A percentile compares a stretch with the other conserved stretches of the same genome.
Conservation (phyloP, 2,113 vertebrate species). For the Ctenodactylus gundi region DNA sequence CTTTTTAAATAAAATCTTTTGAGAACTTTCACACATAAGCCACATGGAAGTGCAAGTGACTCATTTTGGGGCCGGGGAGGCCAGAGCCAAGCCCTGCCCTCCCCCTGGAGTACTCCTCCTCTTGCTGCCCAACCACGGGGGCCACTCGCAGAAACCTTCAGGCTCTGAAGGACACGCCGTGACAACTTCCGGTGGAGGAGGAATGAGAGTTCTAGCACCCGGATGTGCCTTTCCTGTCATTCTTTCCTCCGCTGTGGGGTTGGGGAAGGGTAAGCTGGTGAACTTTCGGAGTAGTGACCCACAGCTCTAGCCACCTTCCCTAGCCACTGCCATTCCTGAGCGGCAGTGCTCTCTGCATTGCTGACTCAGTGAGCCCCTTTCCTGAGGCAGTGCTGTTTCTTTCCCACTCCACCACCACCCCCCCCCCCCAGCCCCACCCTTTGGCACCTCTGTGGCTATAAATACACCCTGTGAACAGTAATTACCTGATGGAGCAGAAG, state of each 20-base stretch:
- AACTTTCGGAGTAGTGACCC: background rate
- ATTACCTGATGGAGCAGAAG: constrained; percentile 79
- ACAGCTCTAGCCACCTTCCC: rapidly evolving
- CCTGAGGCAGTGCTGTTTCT: background rate
- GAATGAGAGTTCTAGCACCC: no score
- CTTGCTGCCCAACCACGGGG: no score
- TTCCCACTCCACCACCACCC: background rate
- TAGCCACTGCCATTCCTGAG: no score
- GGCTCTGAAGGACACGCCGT: background rate
- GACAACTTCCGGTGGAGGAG: background rate
- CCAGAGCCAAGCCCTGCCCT: no score
- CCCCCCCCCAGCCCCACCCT: no score
- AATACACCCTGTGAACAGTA: constrained; percentile 78
- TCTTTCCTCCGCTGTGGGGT: no score
- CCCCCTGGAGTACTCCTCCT: rapidly evolving
- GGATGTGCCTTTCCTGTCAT: background rate
- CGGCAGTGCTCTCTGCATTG: background rate
- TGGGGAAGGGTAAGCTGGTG: rapidly evolving
- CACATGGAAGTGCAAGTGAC: no score
- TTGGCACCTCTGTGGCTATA: constrained; percentile 81
- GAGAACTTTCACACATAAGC: background rate
- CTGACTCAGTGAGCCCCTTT: background rate
- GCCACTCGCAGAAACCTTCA: background rate
- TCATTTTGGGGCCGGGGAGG: background rate
- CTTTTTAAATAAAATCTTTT: background rate